Conservation (phyloP, 2,113 vertebrate genomes). For the Glareola pratincola region DNA sequence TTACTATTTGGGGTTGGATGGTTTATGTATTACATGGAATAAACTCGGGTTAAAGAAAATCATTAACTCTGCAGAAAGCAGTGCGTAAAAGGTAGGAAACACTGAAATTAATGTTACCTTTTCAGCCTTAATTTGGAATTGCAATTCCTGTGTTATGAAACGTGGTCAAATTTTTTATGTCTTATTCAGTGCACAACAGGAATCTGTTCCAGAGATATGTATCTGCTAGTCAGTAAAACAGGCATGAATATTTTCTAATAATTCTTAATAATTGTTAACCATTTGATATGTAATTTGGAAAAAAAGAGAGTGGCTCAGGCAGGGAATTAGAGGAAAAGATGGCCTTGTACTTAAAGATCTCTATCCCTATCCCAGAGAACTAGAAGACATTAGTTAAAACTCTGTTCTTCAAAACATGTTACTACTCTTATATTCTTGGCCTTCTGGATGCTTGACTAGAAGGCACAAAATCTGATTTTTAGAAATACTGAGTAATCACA, state of each 20-base stretch:
- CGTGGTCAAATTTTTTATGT: background rate
- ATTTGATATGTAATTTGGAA: background rate
- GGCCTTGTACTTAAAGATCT: background rate
- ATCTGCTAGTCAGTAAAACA: background rate
- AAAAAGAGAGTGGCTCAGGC: background rate
- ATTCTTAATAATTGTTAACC: background rate
- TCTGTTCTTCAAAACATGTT: background rate
- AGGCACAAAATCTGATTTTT: background rate
- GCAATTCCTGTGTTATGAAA: background rate
- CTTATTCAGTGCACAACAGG: background rate
- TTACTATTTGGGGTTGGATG: background rate
- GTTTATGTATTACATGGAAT: background rate
- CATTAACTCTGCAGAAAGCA: background rate
- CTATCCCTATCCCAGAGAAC: background rate
- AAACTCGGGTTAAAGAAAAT: background rate
- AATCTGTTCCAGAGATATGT: background rate
- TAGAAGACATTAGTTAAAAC: background rate
- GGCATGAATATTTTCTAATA: background rate
- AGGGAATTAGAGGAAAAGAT: background rate
- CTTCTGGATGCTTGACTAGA: background rate
- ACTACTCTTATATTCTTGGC: background rate
- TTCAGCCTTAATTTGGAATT: background rate
- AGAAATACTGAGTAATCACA: background rate
- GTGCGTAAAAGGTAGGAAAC: background rate
- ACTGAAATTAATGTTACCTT: background rate